Conservation (phyloP, 2,113 vertebrate species). For the Chunga burmeisteri region DNA sequence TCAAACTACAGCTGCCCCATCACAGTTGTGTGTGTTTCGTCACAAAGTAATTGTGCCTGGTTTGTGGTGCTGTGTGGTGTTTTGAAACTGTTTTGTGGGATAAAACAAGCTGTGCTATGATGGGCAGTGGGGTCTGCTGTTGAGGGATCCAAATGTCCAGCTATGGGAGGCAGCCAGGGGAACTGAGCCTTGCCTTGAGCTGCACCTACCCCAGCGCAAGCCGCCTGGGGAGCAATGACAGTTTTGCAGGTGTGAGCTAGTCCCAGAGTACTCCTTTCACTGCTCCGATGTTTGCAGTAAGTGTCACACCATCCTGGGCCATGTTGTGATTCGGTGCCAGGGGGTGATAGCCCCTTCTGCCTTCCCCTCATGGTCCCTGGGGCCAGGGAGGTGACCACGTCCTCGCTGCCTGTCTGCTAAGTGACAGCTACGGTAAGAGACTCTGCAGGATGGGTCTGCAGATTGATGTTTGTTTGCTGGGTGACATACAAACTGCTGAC, state of each 20-base stretch:
- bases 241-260: background rate
- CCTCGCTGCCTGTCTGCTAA: background rate
- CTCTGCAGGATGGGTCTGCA: background rate
- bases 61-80: constrained; percentile 71
- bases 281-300: background rate
- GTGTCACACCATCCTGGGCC: accelerated
- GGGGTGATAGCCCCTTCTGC: background rate
- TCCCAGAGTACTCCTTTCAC: background rate
- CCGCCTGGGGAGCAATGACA: background rate
- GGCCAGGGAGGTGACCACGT: accelerated
- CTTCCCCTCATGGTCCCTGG: background rate
- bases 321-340: accelerated
- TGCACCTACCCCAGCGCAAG: background rate
- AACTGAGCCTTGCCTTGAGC: background rate
- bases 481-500: background rate
- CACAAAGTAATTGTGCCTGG: constrained; percentile 77
- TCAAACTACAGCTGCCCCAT: constrained; percentile 48
- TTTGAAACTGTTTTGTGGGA: background rate
- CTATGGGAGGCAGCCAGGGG: background rate
- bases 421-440: accelerated
- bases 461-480: background rate
- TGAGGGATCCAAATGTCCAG: background rate
- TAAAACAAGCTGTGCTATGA: background rate
- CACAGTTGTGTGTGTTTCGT: constrained; percentile 53
- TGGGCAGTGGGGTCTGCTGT: background rate